A percentile compares a stretch with the other conserved stretches of the same genome.
Evolutionary conservation across 2,797 vertebrate genomes (phyloP).

Genomic region (Hybognathus amarus): DNA sequence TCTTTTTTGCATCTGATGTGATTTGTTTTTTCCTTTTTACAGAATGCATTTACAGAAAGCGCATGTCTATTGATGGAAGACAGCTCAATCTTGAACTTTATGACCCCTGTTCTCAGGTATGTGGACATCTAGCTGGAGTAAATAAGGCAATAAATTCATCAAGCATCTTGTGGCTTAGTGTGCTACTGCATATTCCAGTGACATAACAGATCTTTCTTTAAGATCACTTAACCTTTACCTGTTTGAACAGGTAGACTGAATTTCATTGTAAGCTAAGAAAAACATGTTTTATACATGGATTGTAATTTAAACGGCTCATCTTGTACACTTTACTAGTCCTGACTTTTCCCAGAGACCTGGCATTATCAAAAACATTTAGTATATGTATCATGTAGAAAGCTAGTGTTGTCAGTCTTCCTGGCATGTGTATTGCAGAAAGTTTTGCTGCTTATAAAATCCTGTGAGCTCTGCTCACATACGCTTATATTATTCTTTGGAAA

Average conservation of each 20-base stretch:
- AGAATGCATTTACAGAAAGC: slow-evolving; percentile 89
- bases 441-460: slow-evolving; percentile 23
- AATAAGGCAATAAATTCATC: slow-evolving; percentile 37
- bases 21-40: slow-evolving; percentile 42
- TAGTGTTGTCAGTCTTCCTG: slow-evolving; percentile 20
- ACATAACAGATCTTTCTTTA: neutral
- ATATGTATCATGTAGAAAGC: neutral
- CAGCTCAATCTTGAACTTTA: slow-evolving; percentile 85
- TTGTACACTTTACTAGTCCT: neutral
- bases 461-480: neutral
- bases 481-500: slow-evolving; percentile 17
- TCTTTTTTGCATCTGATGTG: slow-evolving; percentile 23
- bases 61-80: slow-evolving; percentile 82
- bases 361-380: slow-evolving; percentile 16
- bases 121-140: slow-evolving; percentile 12
- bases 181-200: neutral
- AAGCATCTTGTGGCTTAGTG: neutral
- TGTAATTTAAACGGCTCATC: neutral
- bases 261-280: neutral
- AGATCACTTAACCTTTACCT: slow-evolving; percentile 11
- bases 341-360: slow-evolving; percentile 31
- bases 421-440: slow-evolving; percentile 30
- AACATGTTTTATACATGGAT: neutral
- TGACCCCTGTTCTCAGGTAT: slow-evolving; percentile 87
- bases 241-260: slow-evolving; percentile 6